Conservation (phyloP, 2,888 invertebrate genomes). For the Pegoplata infirma region DNA sequence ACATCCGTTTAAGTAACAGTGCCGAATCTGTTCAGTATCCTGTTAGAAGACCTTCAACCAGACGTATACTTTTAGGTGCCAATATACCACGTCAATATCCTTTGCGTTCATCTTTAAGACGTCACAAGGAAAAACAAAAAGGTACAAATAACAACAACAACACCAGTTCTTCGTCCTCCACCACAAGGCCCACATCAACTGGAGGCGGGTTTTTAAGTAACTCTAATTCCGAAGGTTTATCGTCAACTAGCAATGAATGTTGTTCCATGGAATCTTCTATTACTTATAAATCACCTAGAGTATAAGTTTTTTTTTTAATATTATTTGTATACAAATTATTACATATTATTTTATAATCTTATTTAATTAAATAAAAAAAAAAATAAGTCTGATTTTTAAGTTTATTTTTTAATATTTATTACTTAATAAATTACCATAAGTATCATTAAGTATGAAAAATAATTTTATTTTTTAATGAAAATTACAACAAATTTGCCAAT, state of each 20-base stretch:
- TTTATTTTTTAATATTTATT: conserved; percentile 30
- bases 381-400: conserved; percentile 60
- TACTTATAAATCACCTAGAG: conserved; percentile 64
- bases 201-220: conserved; percentile 46
- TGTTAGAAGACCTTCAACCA: conserved; percentile 80
- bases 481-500: too few species aligned
- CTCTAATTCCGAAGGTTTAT: conserved; percentile 41
- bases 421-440: too few species aligned
- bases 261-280: conserved; percentile 58
- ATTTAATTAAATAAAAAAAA: conserved; percentile 37
- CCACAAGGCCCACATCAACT: conserved; percentile 25
- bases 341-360: conserved; percentile 48
- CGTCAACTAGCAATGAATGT: conserved; percentile 51
- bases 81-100: conserved; percentile 78
- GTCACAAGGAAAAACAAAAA: conserved; percentile 81
- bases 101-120: conserved; percentile 80
- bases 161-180: conserved; percentile 51
- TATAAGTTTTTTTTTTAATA: conserved; percentile 53
- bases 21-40: conserved; percentile 83
- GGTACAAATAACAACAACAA: conserved; percentile 69
- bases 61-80: conserved; percentile 79
- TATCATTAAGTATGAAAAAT: too few species aligned
- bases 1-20: conserved; percentile 82
- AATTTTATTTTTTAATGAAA: background rate
- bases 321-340: conserved; percentile 39